phyloP scores from a whole-genome alignment of 2,888 invertebrate genomes.

The Disparrhopalites patrizii region DNA sequence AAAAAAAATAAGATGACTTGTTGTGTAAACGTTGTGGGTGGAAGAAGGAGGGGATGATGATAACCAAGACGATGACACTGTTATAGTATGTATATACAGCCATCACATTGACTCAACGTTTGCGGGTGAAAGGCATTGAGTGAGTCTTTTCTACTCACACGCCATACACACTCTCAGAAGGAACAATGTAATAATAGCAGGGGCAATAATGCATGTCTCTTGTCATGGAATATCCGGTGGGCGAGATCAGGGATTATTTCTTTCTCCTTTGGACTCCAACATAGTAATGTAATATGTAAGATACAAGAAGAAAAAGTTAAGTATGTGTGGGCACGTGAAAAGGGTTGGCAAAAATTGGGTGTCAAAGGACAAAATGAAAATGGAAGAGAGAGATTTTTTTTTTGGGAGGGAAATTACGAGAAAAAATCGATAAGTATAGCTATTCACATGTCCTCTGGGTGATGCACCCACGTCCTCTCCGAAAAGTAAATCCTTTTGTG shows the following conservation, averaged over 20 bases:
- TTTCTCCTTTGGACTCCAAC: background rate
- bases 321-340: background rate
- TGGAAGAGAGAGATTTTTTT: too few species aligned
- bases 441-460: background rate
- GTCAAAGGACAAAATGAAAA: too few species aligned
- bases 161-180: background rate
- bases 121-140: too few species aligned
- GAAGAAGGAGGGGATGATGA: background rate
- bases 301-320: background rate
- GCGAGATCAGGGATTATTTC: background rate
- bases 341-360: too few species aligned
- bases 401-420: too few species aligned
- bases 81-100: background rate
- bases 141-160: background rate
- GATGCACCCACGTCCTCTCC: background rate
- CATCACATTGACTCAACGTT: background rate
- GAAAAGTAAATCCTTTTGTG: too few species aligned
- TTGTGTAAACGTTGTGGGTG: constrained; percentile 1
- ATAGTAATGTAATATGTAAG: background rate
- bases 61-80: background rate
- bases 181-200: constrained; percentile 1
- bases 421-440: too few species aligned
- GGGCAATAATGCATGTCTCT: too few species aligned
- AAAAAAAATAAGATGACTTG: too few species aligned
- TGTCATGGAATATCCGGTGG: constrained; percentile 17